These are phyloP conservation scores for Pogonognathellus flavescens DNA, from an alignment of 1,140 invertebrate genomes.

Conservation along the genomic window DNA sequence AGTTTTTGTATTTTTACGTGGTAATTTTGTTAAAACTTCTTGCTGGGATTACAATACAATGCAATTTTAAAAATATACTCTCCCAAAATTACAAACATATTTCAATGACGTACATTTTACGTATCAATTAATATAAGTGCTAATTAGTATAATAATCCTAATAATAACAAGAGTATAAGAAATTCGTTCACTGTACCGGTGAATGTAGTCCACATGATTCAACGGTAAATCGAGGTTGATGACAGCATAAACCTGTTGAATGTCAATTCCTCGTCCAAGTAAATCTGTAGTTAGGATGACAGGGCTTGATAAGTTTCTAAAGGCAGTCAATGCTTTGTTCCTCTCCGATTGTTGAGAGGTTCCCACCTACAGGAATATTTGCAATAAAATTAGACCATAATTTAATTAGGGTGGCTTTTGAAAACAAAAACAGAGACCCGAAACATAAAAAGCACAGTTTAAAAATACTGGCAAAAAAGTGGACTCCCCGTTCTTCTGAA, in stretches of 20 bases:
- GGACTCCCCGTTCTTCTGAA: neutral
- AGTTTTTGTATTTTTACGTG: neutral
- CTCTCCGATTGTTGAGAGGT: neutral
- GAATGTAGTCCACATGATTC: conserved; percentile 27
- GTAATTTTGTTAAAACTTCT: neutral
- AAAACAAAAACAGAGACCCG: neutral
- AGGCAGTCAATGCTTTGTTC: neutral
- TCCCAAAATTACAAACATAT: too few relatives aligned
- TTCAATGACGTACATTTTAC: too few relatives aligned
- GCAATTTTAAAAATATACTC: too few relatives aligned
- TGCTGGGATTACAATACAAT: neutral
- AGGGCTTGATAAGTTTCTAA: neutral
- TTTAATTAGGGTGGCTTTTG: too few relatives aligned
- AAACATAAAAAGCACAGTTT: neutral
- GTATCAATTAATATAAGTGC: too few relatives aligned
- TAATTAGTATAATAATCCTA: too few relatives aligned
- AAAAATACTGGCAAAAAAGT: neutral
- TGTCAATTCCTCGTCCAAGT: conserved; percentile 49
- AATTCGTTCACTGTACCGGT: too few relatives aligned
- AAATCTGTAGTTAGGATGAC: conserved; percentile 36
- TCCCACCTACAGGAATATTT: conserved; percentile 6
- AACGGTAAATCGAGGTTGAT: conserved; percentile 53
- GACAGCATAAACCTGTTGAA: conserved; percentile 35
- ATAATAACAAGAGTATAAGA: too few relatives aligned
- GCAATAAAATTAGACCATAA: too few relatives aligned